Conservation (phyloP, 2,797 vertebrate species). For the Euthynnus affinis region DNA sequence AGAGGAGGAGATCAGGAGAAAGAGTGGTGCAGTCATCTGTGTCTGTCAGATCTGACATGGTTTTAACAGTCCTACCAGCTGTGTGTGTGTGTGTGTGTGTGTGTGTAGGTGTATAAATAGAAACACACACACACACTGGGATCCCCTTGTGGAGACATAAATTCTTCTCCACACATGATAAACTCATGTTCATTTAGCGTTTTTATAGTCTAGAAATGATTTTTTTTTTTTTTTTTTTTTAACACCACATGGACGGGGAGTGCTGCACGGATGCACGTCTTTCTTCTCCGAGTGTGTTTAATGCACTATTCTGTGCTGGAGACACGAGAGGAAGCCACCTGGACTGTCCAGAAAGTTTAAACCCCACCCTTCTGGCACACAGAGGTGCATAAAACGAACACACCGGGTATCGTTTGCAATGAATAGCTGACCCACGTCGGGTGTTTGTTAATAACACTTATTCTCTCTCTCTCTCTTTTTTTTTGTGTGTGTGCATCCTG, state of each 20-base stretch:
- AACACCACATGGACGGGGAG: background rate
- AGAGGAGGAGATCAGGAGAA: background rate
- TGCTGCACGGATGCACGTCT: background rate
- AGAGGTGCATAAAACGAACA: slow-evolving; percentile 35
- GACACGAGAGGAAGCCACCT: background rate
- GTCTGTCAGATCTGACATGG: slow-evolving; percentile 10
- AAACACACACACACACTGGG: background rate
- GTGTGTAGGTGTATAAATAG: slow-evolving; percentile 33
- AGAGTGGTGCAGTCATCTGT: slow-evolving; percentile 17
- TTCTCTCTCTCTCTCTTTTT: background rate
- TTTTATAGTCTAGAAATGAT: background rate
- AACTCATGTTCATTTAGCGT: background rate
- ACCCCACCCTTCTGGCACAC: slow-evolving; percentile 18
- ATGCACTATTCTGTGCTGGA: background rate
- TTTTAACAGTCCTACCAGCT: slow-evolving; percentile 32
- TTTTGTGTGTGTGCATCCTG: slow-evolving; percentile 34
- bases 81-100: slow-evolving; percentile 28
- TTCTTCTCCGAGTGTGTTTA: background rate
- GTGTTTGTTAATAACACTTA: slow-evolving; percentile 8
- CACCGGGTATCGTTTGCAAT: background rate
- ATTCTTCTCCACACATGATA: slow-evolving; percentile 1
- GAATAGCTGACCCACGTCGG: slow-evolving; percentile 2
- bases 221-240: too few relatives aligned
- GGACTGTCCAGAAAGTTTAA: background rate
- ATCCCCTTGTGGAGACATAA: slow-evolving; percentile 26